Evolutionary conservation across 1,140 invertebrate species (phyloP), one percentile per base, ranked within the genome.

Genomic region (Notospermus geniculatus): DNA sequence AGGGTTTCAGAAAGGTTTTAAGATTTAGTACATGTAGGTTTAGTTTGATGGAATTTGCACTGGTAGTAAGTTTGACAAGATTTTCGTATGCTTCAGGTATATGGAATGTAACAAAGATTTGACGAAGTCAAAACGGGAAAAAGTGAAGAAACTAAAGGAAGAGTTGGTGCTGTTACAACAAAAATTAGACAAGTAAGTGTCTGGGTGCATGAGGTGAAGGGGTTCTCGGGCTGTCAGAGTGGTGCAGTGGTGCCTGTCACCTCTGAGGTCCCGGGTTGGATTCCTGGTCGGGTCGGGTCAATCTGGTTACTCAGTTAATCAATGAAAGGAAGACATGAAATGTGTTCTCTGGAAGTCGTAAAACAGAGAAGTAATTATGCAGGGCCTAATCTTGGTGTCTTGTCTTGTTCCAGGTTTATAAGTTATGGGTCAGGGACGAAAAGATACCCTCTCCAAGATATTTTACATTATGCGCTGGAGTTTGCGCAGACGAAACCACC

Each of bases 71-170:
- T 19, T 52, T 50, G 46, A 50, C 4, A 50, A 19, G 5, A 50
- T 43, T 58, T 36, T n/a, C 15, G 15, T 32, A 15, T 56, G 17
- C 64, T 66, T 5, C 63, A 79, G 77, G 59, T 84, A 84, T 69
- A 78, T 84, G 76, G 80, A 81, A 54, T 69, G 70, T 25, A 84
- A 84, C 65, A 82, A 81, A 67, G 57, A 70, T 29, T 71, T 79
- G 22, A 82, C 82, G 5, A 69, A 76, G 59, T 65, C 73, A 50
- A 79, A 82, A 63, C 69, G 83, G 67, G 80, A 83, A 62, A 63
- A 80, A 64, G 76, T 81, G 2, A 79, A 78, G 45, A 75, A 77
- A 57, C 68, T 84, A 45, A 81, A 78, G 64, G 79, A 82, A 54
- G 68, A 80, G 63, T 66, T 83, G 60, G 67, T 71, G 29, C 56